Conservation (phyloP, 2,888 invertebrate genomes). For the Drosophila rellima region DNA sequence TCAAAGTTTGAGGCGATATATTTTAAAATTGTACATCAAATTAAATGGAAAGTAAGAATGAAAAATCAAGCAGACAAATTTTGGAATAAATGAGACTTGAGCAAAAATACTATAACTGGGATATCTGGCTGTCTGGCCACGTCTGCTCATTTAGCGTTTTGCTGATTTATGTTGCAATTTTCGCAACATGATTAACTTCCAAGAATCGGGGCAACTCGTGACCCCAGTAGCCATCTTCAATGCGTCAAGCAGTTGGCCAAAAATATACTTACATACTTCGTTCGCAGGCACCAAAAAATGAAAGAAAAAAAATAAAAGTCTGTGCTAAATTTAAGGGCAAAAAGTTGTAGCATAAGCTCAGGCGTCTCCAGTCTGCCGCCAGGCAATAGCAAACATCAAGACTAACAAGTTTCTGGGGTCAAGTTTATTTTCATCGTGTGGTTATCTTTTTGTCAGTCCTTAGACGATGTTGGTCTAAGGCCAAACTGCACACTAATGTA, state of each 20-base stretch:
- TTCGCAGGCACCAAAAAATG: constrained; percentile 10
- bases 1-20: background rate
- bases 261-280: constrained; percentile 32
- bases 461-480: constrained; percentile 43
- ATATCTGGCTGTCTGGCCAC: constrained; percentile 32
- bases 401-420: constrained; percentile 48
- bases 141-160: constrained; percentile 56
- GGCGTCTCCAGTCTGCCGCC: constrained; percentile 56
- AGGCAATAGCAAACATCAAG: constrained; percentile 31
- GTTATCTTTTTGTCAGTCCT: constrained; percentile 25
- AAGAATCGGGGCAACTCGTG: constrained; percentile 14
- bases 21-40: background rate
- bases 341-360: constrained; percentile 57
- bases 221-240: background rate
- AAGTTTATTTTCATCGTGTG: constrained; percentile 48
- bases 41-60: background rate
- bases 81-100: constrained; percentile 25
- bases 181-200: constrained; percentile 64
- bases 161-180: constrained; percentile 77
- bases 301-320: constrained; percentile 37
- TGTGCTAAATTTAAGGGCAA: constrained; percentile 1
- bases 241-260: constrained; percentile 22
- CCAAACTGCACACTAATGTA: constrained; percentile 4
- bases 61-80: constrained; percentile 1
- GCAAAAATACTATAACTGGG: constrained; percentile 51